Conservation (phyloP, 1,140 invertebrate genomes). For the Tribolium madens region DNA sequence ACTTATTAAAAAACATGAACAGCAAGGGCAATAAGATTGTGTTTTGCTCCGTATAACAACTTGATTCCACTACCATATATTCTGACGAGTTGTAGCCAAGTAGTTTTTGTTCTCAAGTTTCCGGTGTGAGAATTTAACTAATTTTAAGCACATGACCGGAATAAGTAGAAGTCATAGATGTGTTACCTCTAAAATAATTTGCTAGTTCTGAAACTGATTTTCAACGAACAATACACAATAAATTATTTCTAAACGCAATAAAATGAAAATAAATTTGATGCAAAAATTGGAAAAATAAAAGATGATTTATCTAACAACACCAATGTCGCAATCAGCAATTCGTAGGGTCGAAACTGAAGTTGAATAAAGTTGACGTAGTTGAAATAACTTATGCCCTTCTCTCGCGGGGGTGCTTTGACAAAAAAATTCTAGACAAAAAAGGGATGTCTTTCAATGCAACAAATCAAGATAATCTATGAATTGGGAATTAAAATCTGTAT, state of each 20-base stretch:
- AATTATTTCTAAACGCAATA: background rate
- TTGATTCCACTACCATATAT: background rate
- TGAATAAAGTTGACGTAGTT: background rate
- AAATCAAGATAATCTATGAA: background rate
- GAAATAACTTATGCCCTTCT: background rate
- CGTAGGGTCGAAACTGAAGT: background rate
- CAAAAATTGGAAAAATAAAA: background rate
- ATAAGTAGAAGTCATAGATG: background rate
- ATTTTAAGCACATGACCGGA: background rate
- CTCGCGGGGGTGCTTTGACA: background rate
- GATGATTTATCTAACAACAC: background rate
- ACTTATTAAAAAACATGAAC: background rate
- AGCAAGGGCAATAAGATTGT: constrained; percentile 9
- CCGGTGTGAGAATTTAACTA: background rate
- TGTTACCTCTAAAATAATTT: background rate
- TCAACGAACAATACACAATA: background rate
- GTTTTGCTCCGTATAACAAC: constrained; percentile 2
- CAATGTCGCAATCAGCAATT: background rate
- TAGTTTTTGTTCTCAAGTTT: constrained; percentile 10
- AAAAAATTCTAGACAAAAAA: background rate
- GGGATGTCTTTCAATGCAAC: too few species aligned
- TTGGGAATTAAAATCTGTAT: background rate
- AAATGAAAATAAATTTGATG: background rate
- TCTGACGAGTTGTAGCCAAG: background rate
- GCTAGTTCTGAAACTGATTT: background rate